A percentile compares a stretch with the other conserved stretches of the same genome.
These are phyloP conservation scores for Zenarchopterus dispar DNA, from an alignment of 2,797 vertebrate genomes.

Conservation along the genomic window DNA sequence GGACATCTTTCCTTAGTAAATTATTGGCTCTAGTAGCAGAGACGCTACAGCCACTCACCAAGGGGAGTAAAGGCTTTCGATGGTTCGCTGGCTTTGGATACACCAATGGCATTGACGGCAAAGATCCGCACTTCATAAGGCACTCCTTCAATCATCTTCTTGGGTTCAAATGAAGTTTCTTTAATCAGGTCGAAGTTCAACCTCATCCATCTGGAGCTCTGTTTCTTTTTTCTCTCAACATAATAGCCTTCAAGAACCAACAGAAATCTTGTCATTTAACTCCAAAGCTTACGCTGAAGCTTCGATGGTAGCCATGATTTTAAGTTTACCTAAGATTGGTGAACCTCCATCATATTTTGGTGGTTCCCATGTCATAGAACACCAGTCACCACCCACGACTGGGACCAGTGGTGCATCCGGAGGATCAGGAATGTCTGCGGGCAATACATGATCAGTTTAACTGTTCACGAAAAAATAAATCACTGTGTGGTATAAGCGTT, in stretches of 20 bases:
- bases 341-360: constrained; percentile 93
- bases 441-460: constrained; percentile 2
- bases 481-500: not conserved
- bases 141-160: constrained; percentile 99
- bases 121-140: constrained; percentile 97
- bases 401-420: constrained; percentile 91
- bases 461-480: not conserved
- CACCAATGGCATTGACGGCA: constrained; percentile 94
- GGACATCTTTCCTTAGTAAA: constrained; percentile 35
- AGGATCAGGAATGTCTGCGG: constrained; percentile 93
- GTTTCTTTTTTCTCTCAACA: constrained; percentile 98
- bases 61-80: constrained; percentile 95
- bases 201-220: constrained; percentile 99
- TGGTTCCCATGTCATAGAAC: constrained; percentile 94
- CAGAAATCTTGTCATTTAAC: constrained; percentile 5
- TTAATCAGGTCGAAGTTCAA: constrained; percentile 97
- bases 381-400: constrained; percentile 95
- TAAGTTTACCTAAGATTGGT: constrained; percentile 88
- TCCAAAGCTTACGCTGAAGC: not conserved
- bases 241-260: constrained; percentile 87
- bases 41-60: constrained; percentile 84
- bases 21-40: constrained; percentile 16
- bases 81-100: constrained; percentile 94
- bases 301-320: not conserved
- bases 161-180: constrained; percentile 94